phyloP scores from a whole-genome alignment of 2,888 invertebrate species.

The Drosophila hamatofila region DNA sequence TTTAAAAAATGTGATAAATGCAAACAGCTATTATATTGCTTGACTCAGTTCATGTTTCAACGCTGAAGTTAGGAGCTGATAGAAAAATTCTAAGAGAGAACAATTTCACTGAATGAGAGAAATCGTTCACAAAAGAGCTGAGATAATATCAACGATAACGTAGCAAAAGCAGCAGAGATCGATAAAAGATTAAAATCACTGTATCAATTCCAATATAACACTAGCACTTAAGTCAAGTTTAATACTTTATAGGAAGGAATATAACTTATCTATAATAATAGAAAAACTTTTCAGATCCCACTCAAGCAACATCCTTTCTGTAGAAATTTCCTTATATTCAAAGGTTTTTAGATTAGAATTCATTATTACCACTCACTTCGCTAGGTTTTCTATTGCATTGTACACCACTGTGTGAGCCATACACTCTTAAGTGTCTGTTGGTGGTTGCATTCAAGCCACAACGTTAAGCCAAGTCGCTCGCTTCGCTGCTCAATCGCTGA shows the following conservation, averaged over 20 bases:
- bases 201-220: background rate
- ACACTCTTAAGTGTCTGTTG: constrained; percentile 11
- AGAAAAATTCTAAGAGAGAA: too few species aligned
- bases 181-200: background rate
- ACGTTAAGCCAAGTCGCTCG: constrained; percentile 33
- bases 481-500: constrained; percentile 49
- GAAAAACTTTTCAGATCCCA: background rate
- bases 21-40: too few species aligned
- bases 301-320: background rate
- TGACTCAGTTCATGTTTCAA: too few species aligned
- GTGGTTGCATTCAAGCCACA: constrained; percentile 13
- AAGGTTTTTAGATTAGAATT: background rate
- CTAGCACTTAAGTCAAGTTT: background rate
- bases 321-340: background rate
- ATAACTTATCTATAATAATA: background rate
- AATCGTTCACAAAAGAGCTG: too few species aligned
- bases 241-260: background rate
- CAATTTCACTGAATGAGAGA: too few species aligned
- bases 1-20: background rate
- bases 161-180: background rate
- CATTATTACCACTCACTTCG: constrained; percentile 16
- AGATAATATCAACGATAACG: too few species aligned
- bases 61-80: too few species aligned
- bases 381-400: constrained; percentile 2
- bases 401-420: constrained; percentile 7